Conservation (phyloP, 2,888 invertebrate species). For the Scotopteryx bipunctaria region DNA sequence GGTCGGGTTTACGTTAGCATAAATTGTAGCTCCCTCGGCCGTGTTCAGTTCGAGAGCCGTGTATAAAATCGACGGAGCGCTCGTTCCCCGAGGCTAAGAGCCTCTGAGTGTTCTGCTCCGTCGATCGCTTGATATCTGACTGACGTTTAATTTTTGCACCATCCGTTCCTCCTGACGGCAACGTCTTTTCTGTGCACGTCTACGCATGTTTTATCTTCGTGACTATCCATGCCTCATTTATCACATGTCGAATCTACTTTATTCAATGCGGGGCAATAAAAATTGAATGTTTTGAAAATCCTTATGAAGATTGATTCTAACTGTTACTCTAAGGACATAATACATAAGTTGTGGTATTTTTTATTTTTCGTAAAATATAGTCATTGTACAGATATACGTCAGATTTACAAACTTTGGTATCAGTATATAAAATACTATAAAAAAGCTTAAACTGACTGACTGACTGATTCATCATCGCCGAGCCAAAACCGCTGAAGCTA, state of each 20-base stretch:
- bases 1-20: constrained; percentile 62
- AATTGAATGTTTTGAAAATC: constrained; percentile 1
- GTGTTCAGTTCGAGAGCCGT: constrained; percentile 54
- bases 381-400: too few species aligned
- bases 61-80: constrained; percentile 63
- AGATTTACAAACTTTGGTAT: too few species aligned
- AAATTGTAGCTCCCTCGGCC: constrained; percentile 58
- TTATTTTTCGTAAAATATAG: too few species aligned
- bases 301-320: not conserved
- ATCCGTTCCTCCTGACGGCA: constrained; percentile 34
- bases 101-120: constrained; percentile 55
- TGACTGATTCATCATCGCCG: too few species aligned
- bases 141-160: constrained; percentile 73
- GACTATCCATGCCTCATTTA: constrained; percentile 21
- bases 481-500: too few species aligned
- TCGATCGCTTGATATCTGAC: constrained; percentile 65
- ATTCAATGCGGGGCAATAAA: constrained; percentile 13
- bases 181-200: constrained; percentile 38
- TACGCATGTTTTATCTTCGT: constrained; percentile 25
- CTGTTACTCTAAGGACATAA: not conserved
- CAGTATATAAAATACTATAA: too few species aligned
- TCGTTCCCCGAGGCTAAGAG: constrained; percentile 52
- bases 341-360: constrained; percentile 23
- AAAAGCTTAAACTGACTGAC: too few species aligned
- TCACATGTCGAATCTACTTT: constrained; percentile 10